Base-by-base conservation (phyloP, 2,888 invertebrate genomes). In the Mesoligia furuncula region DNA sequence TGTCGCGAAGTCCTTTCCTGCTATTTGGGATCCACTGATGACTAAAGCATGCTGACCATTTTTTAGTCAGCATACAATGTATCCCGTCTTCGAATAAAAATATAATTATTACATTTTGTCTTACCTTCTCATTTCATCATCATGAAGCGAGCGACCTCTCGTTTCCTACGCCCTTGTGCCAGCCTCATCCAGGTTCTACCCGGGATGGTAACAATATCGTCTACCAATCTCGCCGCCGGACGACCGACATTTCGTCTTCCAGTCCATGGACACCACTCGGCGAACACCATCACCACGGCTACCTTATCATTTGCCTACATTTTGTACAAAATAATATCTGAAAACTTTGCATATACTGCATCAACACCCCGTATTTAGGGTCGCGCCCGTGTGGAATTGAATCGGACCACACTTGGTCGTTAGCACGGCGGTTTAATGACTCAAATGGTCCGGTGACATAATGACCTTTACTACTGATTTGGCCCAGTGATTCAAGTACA, bases 331-430 rank as follows among this genome's bases (percentile, higher is more conserved):
- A 48, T 13, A 27, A 72, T n/a, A 80, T 91, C 89, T 91, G 57
- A 24, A 39, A 61, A 62, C 74, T 68, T 83, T 20, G 61, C 61
- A 11, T 88, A 77, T 90, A 87, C 92, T 91, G 62, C 70, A 57
- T n/a, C 59, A 74, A 78, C 85, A 87, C 85, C 87, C 89, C 90
- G 86, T 91, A 90, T 90, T 91, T 89, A 88, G 89, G 89, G 88
- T 76, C 77, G 84, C 85, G 83, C 87, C 86, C 87, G 85, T 85
- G 79, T 83, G 84, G 84, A 87, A 89, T 90, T 87, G 89, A 89
- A 89, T 89, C 86, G 85, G 81, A 87, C 87, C 88, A 83, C 88
- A 84, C 85, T 77, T 77, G 86, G 89, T 90, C 90, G 89, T 90
- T 90, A 90, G 89, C 87, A 73, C 80, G 51, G 79, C 85, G 83